Conservation (phyloP, 2,113 vertebrate genomes). For the Mixornis gularis region DNA sequence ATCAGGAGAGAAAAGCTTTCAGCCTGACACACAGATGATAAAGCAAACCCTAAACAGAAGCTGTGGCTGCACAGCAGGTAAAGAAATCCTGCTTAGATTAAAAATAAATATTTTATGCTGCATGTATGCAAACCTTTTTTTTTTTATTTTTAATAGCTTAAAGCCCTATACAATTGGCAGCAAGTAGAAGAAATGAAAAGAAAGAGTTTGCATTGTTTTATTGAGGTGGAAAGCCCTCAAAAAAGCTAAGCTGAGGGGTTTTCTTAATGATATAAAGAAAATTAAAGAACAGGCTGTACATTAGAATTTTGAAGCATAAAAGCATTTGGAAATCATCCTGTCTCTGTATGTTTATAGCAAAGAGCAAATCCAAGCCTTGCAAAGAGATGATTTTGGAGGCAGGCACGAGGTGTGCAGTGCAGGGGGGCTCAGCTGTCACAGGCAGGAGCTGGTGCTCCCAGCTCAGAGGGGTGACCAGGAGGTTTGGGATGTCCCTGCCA, state of each 20-base stretch:
- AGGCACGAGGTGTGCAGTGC: background rate
- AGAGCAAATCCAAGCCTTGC: background rate
- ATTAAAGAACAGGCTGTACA: background rate
- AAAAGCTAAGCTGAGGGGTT: background rate
- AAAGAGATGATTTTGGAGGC: background rate
- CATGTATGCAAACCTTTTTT: background rate
- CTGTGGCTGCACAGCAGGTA: constrained; percentile 59
- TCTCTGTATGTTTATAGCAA: background rate
- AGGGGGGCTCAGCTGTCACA: background rate
- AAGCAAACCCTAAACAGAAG: constrained; percentile 46
- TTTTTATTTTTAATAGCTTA: background rate
- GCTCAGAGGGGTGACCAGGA: background rate
- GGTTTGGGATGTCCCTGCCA: background rate
- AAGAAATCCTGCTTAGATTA: constrained; percentile 64
- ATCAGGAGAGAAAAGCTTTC: constrained; percentile 14
- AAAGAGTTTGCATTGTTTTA: background rate
- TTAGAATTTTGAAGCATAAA: background rate
- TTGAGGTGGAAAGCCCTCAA: background rate
- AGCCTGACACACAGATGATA: constrained; percentile 40
- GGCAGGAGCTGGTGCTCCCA: background rate
- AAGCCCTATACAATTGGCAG: background rate
- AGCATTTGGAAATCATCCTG: background rate
- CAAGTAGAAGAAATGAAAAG: background rate
- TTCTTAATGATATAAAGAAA: background rate
- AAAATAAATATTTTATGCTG: constrained; percentile 67